Conservation (phyloP, 2,888 invertebrate genomes). For the Pseudococcus viburni region DNA sequence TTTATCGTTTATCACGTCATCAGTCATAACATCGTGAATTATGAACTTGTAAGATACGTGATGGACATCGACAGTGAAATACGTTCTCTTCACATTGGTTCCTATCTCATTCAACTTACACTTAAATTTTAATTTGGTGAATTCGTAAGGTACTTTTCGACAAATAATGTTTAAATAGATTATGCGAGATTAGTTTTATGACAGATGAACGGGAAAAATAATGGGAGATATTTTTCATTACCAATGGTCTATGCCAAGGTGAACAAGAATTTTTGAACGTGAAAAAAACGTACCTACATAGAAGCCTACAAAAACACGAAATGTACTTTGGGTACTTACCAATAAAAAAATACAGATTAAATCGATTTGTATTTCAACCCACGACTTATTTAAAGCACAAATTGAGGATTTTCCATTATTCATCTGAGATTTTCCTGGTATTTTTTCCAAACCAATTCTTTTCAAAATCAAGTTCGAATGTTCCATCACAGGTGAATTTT, state of each 20-base stretch:
- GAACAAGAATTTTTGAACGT: neutral
- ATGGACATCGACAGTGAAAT: neutral
- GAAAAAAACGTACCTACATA: neutral
- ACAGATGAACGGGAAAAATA: slow-evolving; percentile 1
- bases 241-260: slow-evolving; percentile 9
- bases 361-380: neutral
- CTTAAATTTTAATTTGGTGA: neutral
- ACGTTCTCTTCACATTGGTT: neutral
- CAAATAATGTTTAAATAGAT: slow-evolving; percentile 9
- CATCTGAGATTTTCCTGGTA: too few species aligned
- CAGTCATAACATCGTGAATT: neutral
- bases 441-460: too few species aligned
- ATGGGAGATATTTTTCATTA: neutral
- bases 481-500: too few species aligned
- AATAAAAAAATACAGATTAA: neutral
- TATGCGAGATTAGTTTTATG: neutral
- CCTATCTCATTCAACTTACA: neutral
- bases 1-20: neutral
- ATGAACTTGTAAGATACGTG: neutral
- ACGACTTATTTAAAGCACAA: neutral
- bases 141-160: neutral
- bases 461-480: too few species aligned
- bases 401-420: too few species aligned
- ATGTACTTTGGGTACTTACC: neutral
- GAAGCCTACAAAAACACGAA: neutral